These are phyloP conservation scores for Leptinotarsa haldemani DNA, from an alignment of 2,888 invertebrate species.

Conservation along the genomic window DNA sequence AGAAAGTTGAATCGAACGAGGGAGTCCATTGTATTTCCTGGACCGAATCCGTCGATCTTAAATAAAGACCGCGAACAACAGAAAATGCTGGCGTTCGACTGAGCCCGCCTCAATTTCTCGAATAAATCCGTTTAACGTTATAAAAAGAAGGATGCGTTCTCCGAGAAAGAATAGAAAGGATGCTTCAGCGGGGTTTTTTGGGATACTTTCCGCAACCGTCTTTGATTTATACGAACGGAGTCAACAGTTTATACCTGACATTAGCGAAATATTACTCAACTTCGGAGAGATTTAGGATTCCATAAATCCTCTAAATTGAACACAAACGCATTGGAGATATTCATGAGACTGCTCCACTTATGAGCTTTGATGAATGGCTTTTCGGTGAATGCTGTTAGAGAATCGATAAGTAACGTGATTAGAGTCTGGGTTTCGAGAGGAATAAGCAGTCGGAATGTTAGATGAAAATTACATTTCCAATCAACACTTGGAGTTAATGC, in stretches of 20 bases:
- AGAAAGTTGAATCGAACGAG: neutral
- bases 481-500: no score
- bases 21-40: neutral
- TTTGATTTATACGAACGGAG: slow-evolving; percentile 24
- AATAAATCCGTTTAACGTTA: slow-evolving; percentile 45
- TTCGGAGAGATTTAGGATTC: slow-evolving; percentile 27
- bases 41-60: neutral
- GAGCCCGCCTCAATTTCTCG: slow-evolving; percentile 34
- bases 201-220: slow-evolving; percentile 14
- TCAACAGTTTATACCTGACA: slow-evolving; percentile 30
- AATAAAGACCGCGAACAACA: slow-evolving; percentile 17
- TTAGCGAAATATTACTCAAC: slow-evolving; percentile 33
- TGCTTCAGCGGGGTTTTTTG: slow-evolving; percentile 18
- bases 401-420: neutral
- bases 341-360: slow-evolving; percentile 22
- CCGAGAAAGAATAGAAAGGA: slow-evolving; percentile 10
- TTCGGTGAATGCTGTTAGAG: neutral
- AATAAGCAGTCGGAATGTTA: neutral
- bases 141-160: slow-evolving; percentile 37
- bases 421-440: neutral
- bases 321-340: slow-evolving; percentile 26
- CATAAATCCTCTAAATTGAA: slow-evolving; percentile 31
- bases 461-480: no score
- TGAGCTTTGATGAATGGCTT: slow-evolving; percentile 15
- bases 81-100: slow-evolving; percentile 9